These are phyloP conservation scores for Acronicta psi DNA, from an alignment of 2,888 invertebrate genomes.

Conservation along the genomic window DNA sequence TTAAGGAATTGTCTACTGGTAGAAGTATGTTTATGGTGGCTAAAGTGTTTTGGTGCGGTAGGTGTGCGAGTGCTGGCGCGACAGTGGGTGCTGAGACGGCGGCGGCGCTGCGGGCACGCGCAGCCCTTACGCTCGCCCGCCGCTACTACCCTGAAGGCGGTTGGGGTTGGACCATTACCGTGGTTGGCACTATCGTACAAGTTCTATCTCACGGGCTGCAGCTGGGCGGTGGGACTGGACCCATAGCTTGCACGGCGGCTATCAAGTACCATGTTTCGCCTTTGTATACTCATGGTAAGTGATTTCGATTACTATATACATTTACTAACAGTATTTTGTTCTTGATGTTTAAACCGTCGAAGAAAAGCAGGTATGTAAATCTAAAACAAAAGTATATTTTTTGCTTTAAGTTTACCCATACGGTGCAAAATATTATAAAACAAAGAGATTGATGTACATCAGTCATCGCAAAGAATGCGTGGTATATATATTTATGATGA, in stretches of 20 bases:
- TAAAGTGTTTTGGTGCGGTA: constrained; percentile 73
- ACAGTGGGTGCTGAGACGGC: constrained; percentile 83
- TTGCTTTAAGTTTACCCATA: constrained; percentile 1
- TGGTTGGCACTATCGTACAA: constrained; percentile 92
- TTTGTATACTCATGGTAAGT: constrained; percentile 91
- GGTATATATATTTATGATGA: constrained; percentile 13
- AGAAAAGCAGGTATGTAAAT: background rate
- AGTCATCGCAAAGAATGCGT: constrained; percentile 13
- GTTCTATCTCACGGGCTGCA: constrained; percentile 93
- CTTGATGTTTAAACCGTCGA: background rate
- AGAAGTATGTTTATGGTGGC: constrained; percentile 43
- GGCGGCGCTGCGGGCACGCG: constrained; percentile 88
- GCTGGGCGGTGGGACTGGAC: constrained; percentile 90
- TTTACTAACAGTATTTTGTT: background rate
- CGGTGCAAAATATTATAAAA: constrained; percentile 1
- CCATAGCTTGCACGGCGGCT: constrained; percentile 90
- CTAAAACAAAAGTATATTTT: background rate
- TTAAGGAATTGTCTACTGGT: constrained; percentile 41
- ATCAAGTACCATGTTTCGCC: constrained; percentile 90
- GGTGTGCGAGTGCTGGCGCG: constrained; percentile 87
- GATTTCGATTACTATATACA: background rate
- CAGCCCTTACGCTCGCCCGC: constrained; percentile 90
- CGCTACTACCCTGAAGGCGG: constrained; percentile 96
- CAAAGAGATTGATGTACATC: constrained; percentile 12
- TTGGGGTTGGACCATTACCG: constrained; percentile 95